These are phyloP conservation scores for Limenitis camilla DNA, from an alignment of 2,888 invertebrate genomes.

Conservation along the genomic window DNA sequence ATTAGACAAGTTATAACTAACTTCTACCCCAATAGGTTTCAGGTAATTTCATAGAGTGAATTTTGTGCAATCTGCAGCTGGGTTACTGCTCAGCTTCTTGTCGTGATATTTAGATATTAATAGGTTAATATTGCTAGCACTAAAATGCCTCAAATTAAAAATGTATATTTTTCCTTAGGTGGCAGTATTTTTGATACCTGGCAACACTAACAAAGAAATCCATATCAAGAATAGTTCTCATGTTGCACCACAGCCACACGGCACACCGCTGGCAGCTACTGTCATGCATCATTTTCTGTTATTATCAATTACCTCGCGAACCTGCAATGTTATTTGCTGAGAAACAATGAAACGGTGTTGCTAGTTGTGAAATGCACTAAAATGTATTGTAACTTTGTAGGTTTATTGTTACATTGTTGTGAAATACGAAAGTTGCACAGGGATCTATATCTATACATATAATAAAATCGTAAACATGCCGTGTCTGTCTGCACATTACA, in stretches of 20 bases:
- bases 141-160: too few species aligned
- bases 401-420: background rate
- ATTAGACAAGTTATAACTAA: too few species aligned
- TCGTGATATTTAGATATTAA: too few species aligned
- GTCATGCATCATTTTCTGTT: constrained; percentile 68
- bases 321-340: constrained; percentile 40
- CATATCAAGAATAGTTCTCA: constrained; percentile 35
- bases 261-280: constrained; percentile 63
- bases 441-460: background rate
- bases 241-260: constrained; percentile 47
- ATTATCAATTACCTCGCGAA: constrained; percentile 66
- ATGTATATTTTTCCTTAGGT: too few species aligned
- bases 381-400: background rate
- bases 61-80: too few species aligned
- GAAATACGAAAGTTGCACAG: background rate
- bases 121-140: too few species aligned
- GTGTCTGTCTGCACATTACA: too few species aligned
- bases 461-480: too few species aligned
- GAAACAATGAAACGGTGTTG: constrained; percentile 38
- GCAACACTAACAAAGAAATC: constrained; percentile 8
- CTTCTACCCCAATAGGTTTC: too few species aligned
- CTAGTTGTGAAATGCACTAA: constrained; percentile 40
- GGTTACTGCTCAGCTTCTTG: too few species aligned
- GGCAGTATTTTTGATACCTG: background rate
- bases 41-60: too few species aligned